These are phyloP conservation scores for Sebastes vulpes DNA, from an alignment of 2,797 vertebrate genomes.

Conservation along the genomic window DNA sequence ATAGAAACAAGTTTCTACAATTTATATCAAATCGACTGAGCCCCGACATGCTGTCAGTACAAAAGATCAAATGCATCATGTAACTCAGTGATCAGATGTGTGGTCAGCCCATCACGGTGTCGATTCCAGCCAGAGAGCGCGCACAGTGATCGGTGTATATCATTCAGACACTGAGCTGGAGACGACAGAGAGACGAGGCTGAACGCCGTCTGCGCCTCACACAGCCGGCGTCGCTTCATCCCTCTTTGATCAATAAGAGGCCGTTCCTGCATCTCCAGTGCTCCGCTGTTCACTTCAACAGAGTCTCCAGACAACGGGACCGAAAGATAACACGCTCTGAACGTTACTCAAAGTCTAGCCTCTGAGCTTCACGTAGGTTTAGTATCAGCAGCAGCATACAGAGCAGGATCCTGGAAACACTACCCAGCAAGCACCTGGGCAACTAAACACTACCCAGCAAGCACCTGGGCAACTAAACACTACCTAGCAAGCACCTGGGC, in stretches of 20 bases:
- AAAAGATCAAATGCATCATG: not conserved
- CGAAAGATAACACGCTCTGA: not conserved
- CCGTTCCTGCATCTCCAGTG: not conserved
- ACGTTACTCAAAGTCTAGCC: not conserved
- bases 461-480: too few relatives aligned
- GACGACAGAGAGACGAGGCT: not conserved
- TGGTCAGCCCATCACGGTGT: not conserved
- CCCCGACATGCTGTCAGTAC: not conserved
- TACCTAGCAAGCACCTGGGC: too few relatives aligned
- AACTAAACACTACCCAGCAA: not conserved
- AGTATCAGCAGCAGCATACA: not conserved
- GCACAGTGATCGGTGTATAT: not conserved
- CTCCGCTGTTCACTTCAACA: not conserved
- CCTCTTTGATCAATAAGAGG: conserved; percentile 17
- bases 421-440: not conserved
- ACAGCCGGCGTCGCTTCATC: not conserved
- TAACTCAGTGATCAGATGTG: not conserved
- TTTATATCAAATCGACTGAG: not conserved
- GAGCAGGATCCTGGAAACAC: not conserved
- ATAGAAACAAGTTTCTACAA: not conserved
- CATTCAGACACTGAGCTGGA: not conserved
- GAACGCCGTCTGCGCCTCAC: not conserved
- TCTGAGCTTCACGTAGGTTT: not conserved
- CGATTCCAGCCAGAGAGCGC: not conserved
- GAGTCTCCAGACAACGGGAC: not conserved